Conservation (phyloP, 2,888 invertebrate species). For the Chymomyza caudatula region DNA sequence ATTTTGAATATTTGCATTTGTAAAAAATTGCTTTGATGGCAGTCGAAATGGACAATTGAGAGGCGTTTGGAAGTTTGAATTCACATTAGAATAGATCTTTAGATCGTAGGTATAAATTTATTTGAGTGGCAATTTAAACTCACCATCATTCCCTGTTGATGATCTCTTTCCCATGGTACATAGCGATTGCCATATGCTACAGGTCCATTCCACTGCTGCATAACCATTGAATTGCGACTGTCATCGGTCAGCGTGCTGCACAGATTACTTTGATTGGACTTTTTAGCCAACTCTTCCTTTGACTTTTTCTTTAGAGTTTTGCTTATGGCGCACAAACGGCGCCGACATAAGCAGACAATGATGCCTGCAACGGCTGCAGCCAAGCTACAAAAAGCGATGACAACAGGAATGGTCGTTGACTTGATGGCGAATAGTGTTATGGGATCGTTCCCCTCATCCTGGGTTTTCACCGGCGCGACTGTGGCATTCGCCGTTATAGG, state of each 20-base stretch:
- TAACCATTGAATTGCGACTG: conserved; percentile 79
- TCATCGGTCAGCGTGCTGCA: conserved; percentile 75
- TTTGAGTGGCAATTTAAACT: conserved; percentile 25
- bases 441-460: conserved; percentile 16
- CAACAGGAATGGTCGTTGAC: conserved; percentile 84
- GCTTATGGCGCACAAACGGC: conserved; percentile 84
- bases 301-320: conserved; percentile 80
- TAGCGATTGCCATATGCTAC: conserved; percentile 89
- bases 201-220: conserved; percentile 90
- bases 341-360: conserved; percentile 83
- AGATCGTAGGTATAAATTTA: not conserved
- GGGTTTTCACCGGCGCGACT: conserved; percentile 20
- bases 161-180: conserved; percentile 87
- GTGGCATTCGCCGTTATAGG: conserved; percentile 55
- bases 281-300: conserved; percentile 86
- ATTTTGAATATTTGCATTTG: not conserved
- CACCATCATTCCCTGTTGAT: conserved; percentile 70
- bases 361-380: conserved; percentile 84
- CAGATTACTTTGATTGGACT: conserved; percentile 77
- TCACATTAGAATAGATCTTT: no score
- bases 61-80: no score
- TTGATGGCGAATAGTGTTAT: conserved; percentile 76
- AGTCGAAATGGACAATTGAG: no score
- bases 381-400: conserved; percentile 83
- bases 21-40: not conserved